A percentile compares a stretch with the other conserved stretches of the same genome.
phyloP scores from a whole-genome alignment of 1,140 invertebrate species.

The Himalopsyche phryganea region DNA sequence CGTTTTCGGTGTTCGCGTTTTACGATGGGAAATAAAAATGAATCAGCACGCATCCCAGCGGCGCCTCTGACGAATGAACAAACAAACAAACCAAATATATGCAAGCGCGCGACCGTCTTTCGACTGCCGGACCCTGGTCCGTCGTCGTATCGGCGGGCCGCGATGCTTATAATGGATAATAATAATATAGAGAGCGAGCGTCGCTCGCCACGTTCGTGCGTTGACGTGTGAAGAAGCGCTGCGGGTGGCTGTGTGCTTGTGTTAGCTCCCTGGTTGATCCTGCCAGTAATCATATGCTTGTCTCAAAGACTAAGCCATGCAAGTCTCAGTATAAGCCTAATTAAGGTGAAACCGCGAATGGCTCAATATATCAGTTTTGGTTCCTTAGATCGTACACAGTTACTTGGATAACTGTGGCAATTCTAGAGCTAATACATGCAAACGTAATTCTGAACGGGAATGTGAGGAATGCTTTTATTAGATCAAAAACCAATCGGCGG shows the following conservation, averaged over 20 bases:
- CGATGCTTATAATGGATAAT: no score
- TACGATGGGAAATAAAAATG: neutral
- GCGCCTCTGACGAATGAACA: no score
- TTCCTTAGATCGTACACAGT: constrained; percentile 66
- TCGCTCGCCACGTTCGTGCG: neutral
- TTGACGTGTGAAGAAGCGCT: no score
- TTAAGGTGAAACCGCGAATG: constrained; percentile 74
- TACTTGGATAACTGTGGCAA: constrained; percentile 89
- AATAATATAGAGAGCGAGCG: neutral
- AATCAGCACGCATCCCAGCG: no score
- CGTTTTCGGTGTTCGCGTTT: neutral
- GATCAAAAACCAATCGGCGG: constrained; percentile 54
- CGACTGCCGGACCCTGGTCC: neutral
- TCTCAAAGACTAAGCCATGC: constrained; percentile 79
- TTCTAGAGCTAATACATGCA: constrained; percentile 84
- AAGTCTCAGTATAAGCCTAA: constrained; percentile 70
- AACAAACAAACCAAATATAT: no score
- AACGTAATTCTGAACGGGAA: constrained; percentile 62
- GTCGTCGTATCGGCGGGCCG: neutral
- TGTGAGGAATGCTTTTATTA: constrained; percentile 68
- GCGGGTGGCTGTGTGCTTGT: no score
- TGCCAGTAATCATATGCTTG: constrained; percentile 75
- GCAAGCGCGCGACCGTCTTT: neutral
- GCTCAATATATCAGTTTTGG: constrained; percentile 77
- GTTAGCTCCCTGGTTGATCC: constrained; percentile 62